A percentile compares a stretch with the other conserved stretches of the same genome.
phyloP scores from a whole-genome alignment of 2,113 vertebrate species.

The Archocentrus centrarchus region DNA sequence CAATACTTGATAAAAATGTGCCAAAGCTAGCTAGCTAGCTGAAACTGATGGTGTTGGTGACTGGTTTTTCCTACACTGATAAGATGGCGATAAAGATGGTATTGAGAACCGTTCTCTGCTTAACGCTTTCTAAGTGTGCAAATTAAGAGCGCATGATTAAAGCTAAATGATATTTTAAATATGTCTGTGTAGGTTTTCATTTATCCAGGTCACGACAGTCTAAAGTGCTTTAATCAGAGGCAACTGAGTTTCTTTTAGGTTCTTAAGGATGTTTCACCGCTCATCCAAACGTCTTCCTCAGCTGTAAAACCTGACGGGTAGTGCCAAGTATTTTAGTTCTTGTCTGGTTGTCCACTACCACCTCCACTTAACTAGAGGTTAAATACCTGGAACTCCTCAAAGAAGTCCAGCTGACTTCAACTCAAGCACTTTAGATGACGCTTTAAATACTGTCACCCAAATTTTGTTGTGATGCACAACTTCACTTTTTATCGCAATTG shows the following conservation, averaged over 20 bases:
- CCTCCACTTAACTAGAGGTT: neutral
- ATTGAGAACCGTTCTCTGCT: too few species aligned
- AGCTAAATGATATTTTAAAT: neutral
- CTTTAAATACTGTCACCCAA: neutral
- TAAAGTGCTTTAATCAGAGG: too few species aligned
- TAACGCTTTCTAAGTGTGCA: too few species aligned
- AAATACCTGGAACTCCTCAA: neutral
- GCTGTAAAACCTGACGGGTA: neutral
- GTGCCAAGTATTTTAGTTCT: slow-evolving; percentile 2
- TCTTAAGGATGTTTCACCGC: too few species aligned
- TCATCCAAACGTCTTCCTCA: too few species aligned
- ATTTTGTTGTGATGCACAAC: neutral
- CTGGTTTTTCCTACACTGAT: neutral
- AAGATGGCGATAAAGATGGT: neutral
- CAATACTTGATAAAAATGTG: neutral
- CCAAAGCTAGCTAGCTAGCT: neutral
- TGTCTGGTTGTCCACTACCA: neutral
- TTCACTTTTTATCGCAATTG: neutral
- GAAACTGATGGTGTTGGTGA: neutral
- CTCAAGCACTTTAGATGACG: neutral
- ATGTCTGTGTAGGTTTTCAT: too few species aligned
- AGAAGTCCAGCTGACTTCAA: neutral
- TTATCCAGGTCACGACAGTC: too few species aligned
- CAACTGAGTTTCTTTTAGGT: too few species aligned
- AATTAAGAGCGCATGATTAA: neutral